A percentile compares a stretch with the other conserved stretches of the same genome.
Evolutionary conservation across 2,888 invertebrate genomes (phyloP).

Genomic region (Taenaris catops): DNA sequence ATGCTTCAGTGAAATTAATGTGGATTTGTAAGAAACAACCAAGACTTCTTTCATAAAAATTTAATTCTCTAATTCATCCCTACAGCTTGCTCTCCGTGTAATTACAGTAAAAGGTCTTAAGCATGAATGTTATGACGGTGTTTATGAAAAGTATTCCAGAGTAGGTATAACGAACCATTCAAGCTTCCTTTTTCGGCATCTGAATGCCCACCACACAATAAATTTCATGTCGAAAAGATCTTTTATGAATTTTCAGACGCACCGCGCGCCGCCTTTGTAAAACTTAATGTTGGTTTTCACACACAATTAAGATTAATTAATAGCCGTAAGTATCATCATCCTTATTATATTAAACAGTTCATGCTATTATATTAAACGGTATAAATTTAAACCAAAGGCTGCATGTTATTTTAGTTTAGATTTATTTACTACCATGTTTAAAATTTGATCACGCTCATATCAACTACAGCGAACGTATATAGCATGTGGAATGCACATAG

Average conservation of each 20-base stretch:
- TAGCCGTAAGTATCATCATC: slow-evolving; percentile 17
- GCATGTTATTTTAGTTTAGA: no score
- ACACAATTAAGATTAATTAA: slow-evolving; percentile 26
- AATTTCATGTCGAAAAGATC: slow-evolving; percentile 45
- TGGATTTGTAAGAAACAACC: slow-evolving; percentile 52
- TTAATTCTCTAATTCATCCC: slow-evolving; percentile 72
- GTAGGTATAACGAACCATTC: slow-evolving; percentile 48
- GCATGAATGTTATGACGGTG: slow-evolving; percentile 76
- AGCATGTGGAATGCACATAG: no score
- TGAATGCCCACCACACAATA: slow-evolving; percentile 68
- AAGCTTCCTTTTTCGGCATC: slow-evolving; percentile 47
- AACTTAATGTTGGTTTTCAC: slow-evolving; percentile 24
- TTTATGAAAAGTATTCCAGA: slow-evolving; percentile 73
- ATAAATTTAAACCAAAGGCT: slow-evolving; percentile 12
- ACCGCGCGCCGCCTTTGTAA: slow-evolving; percentile 26
- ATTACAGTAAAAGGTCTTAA: slow-evolving; percentile 77
- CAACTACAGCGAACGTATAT: no score
- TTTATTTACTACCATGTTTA: no score
- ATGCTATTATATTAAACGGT: slow-evolving; percentile 17
- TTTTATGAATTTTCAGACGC: slow-evolving; percentile 37
- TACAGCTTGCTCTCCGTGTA: slow-evolving; percentile 48
- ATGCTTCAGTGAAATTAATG: slow-evolving; percentile 24
- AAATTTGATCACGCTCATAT: no score
- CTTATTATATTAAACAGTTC: no score
- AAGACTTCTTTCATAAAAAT: slow-evolving; percentile 68